Conservation (phyloP, 2,113 vertebrate species). For the Corapipo altera region DNA sequence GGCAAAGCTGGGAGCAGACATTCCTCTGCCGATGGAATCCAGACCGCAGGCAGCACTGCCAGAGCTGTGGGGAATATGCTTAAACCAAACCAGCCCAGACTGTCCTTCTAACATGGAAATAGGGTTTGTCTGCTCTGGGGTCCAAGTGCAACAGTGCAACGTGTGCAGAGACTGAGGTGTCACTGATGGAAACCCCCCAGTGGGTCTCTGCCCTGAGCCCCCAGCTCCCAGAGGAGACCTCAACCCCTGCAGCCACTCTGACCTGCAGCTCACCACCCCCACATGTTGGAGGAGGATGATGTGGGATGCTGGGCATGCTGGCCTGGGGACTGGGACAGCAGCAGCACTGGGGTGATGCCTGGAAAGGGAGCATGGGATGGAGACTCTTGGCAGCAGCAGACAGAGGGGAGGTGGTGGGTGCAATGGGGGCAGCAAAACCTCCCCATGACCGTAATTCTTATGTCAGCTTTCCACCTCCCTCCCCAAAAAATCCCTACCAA, state of each 20-base stretch:
- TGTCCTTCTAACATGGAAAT: neutral
- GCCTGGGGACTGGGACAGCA: neutral
- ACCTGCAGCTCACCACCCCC: rapidly evolving
- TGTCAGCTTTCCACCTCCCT: neutral
- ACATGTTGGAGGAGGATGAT: neutral
- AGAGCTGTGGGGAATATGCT: neutral
- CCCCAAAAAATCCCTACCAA: neutral
- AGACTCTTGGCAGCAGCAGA: neutral
- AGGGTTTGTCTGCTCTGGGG: neutral
- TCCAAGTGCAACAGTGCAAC: neutral
- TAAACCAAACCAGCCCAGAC: neutral
- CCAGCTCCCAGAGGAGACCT: neutral
- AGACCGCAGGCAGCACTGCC: neutral
- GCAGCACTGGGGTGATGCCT: neutral
- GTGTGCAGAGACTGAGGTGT: neutral
- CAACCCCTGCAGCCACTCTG: neutral
- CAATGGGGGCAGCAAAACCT: neutral
- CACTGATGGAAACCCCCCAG: neutral
- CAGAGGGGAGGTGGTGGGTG: neutral
- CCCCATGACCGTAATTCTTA: neutral
- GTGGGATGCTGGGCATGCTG: rapidly evolving
- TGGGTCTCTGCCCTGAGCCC: neutral
- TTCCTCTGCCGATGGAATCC: neutral
- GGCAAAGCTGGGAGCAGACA: neutral
- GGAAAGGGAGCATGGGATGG: neutral